A percentile compares a stretch with the other conserved stretches of the same genome.
These are phyloP conservation scores for Danio rerio DNA, from an alignment of 2,113 vertebrate genomes.

Conservation along the genomic window DNA sequence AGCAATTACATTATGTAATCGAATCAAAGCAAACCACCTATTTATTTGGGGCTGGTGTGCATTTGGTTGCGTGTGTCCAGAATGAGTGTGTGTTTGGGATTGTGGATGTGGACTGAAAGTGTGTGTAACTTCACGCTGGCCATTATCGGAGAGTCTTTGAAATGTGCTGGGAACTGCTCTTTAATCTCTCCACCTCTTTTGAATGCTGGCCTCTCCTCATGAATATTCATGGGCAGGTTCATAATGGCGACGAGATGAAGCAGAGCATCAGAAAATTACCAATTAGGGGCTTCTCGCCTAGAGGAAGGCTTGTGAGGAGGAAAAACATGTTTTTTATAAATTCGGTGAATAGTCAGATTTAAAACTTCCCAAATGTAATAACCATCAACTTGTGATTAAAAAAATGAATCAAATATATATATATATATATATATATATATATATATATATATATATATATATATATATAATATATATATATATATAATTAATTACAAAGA, in stretches of 20 bases:
- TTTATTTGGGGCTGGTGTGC: slow-evolving; percentile 30
- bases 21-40: slow-evolving; percentile 12
- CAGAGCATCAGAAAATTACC: slow-evolving; percentile 20
- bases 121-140: background rate
- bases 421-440: too few relatives aligned
- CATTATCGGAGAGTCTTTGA: slow-evolving; percentile 37
- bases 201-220: slow-evolving; percentile 38
- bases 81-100: slow-evolving; percentile 12
- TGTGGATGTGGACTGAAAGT: slow-evolving; percentile 11
- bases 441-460: too few relatives aligned
- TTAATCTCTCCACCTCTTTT: slow-evolving; percentile 45
- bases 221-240: slow-evolving; percentile 29
- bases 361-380: too few relatives aligned
- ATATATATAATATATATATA: too few relatives aligned
- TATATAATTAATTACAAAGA: too few relatives aligned
- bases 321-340: background rate
- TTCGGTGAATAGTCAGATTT: too few relatives aligned
- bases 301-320: too few relatives aligned
- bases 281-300: background rate
- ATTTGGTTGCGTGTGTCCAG: slow-evolving; percentile 6
- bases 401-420: too few relatives aligned
- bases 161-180: slow-evolving; percentile 51
- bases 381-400: too few relatives aligned
- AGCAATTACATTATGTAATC: slow-evolving; percentile 34
- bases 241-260: slow-evolving; percentile 36